phyloP scores from a whole-genome alignment of 2,113 vertebrate species.

The Cephalopholis sonnerati region DNA sequence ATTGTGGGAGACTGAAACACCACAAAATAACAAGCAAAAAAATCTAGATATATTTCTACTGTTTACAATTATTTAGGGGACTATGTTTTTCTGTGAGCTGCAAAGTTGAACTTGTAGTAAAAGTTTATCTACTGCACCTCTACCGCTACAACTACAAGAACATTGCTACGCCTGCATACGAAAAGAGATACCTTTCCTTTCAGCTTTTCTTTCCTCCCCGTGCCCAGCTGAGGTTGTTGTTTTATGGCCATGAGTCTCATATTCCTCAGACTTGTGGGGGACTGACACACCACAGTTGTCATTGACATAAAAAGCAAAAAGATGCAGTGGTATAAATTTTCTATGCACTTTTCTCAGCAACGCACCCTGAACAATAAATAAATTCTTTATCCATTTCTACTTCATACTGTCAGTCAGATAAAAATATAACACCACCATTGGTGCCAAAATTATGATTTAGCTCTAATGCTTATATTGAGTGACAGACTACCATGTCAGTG shows the following conservation, averaged over 20 bases:
- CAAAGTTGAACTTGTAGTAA: slow-evolving; percentile 5
- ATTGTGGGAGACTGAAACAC: slow-evolving; percentile 19
- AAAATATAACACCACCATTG: background rate
- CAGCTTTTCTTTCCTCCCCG: background rate
- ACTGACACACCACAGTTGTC: slow-evolving; percentile 24
- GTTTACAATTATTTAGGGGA: background rate
- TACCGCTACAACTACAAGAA: background rate
- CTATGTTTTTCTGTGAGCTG: background rate
- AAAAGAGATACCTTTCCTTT: slow-evolving; percentile 28
- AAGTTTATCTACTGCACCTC: slow-evolving; percentile 4
- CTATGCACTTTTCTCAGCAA: background rate
- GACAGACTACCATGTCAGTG: slow-evolving; percentile 16
- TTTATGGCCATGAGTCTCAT: slow-evolving; percentile 15
- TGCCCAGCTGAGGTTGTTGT: slow-evolving; percentile 15
- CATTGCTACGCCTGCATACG: background rate
- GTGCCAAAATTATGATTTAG: slow-evolving; percentile 24
- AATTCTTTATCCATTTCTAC: background rate
- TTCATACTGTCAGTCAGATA: slow-evolving; percentile 1
- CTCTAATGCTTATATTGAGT: slow-evolving; percentile 1
- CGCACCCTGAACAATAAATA: background rate
- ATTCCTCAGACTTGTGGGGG: slow-evolving; percentile 11
- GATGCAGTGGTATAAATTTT: background rate
- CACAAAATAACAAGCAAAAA: slow-evolving; percentile 30
- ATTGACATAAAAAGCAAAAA: slow-evolving; percentile 28
- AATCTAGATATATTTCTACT: background rate